Base-by-base conservation (phyloP, 92 coral and sea anemone genomes). In the Montipora capitata region DNA sequence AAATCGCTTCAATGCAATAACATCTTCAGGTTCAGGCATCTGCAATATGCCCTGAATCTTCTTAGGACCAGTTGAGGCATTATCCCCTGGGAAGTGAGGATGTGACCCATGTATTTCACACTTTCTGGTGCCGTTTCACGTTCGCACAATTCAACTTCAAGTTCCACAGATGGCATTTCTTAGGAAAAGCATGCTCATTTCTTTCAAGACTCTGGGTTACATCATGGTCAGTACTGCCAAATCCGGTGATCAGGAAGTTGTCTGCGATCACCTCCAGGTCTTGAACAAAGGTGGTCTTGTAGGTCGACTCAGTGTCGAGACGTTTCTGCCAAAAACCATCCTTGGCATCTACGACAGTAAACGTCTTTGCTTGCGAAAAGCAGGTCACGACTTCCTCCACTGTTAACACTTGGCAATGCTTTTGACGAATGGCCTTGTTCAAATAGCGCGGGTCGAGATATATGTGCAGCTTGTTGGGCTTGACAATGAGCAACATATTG, bases 1-100 rank as follows among this genome's bases (percentile, higher is more conserved):
- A 65, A 87, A n/a, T n/a, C n/a, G n/a, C n/a, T n/a, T n/a, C n/a
- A n/a, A n/a, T n/a, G n/a, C n/a, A n/a, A n/a, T n/a, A n/a, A n/a
- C n/a, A n/a, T n/a, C n/a, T n/a, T n/a, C n/a, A n/a, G 94, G 87
- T 54, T 84, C 68, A 11, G 92, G 92, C 95, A 88, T 92, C 52
- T 74, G 61, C 59, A 87, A 70, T 12, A 88, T 82, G 76, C 87
- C 95, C 68, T 88, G 82, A 11, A 87, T 71, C 76, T 92, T 78
- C 73, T 79, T 79, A 7, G 95, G 95, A 81, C 88, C 95, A 62
- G n/a, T n/a, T n/a, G n/a, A n/a, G 35, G 35, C 35, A 27, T 68
- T 43, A 84, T 70, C 35, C 95, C 88, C 45, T 88, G 73, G 12
- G 95, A 68, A 27, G 88, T 92, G 63, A 85, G 93, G 7, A 10